phyloP scores from a whole-genome alignment of 1,140 invertebrate species.

The Caenorhabditis latens region DNA sequence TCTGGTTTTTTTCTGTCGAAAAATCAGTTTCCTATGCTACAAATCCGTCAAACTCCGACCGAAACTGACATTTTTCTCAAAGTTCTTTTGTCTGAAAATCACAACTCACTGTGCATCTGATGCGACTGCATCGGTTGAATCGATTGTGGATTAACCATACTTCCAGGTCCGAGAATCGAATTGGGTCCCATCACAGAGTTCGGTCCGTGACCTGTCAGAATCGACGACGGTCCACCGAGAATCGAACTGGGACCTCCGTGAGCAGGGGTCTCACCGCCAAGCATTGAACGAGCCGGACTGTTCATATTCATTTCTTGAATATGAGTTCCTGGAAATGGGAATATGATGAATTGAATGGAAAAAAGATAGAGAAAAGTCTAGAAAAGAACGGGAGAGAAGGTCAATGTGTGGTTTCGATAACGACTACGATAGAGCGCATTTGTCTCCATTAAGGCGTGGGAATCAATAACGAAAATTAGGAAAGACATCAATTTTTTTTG shows the following conservation, averaged over 20 bases:
- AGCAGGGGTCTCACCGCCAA: constrained; percentile 59
- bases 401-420: not conserved
- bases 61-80: no score
- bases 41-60: no score
- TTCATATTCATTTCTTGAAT: constrained; percentile 51
- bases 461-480: not conserved
- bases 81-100: no score
- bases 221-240: constrained; percentile 45
- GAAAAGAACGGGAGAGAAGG: not conserved
- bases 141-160: constrained; percentile 34
- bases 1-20: no score
- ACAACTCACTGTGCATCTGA: constrained; percentile 11
- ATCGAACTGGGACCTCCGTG: constrained; percentile 54
- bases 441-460: not conserved
- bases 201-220: constrained; percentile 41
- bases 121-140: constrained; percentile 24
- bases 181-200: constrained; percentile 49
- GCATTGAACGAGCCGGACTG: constrained; percentile 58
- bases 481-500: not conserved
- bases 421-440: no score
- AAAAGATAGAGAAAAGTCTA: not conserved
- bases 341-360: not conserved
- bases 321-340: not conserved
- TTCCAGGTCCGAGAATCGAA: constrained; percentile 49
- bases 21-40: no score